phyloP scores from a whole-genome alignment of 2,113 vertebrate genomes.

The Sinocyclocheilus grahami region DNA sequence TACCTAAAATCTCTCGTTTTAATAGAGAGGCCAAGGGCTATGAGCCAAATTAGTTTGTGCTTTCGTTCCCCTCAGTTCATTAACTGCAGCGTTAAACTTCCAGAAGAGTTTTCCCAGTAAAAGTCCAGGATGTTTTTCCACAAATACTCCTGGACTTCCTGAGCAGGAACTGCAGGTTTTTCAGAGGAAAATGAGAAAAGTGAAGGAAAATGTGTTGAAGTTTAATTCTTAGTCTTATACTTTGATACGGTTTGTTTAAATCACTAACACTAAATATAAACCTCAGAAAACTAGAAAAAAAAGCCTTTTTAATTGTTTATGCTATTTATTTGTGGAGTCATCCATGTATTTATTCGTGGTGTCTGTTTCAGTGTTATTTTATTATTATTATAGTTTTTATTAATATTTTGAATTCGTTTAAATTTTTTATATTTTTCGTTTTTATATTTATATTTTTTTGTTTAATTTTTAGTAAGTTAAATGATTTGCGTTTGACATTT shows the following conservation, averaged over 20 bases:
- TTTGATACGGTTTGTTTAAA: background rate
- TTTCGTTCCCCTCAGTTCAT: conserved; percentile 33
- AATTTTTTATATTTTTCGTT: background rate
- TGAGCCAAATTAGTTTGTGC: conserved; percentile 31
- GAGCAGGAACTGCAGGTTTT: background rate
- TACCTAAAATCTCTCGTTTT: background rate
- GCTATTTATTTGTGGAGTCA: background rate
- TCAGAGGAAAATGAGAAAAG: background rate
- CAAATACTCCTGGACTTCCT: background rate
- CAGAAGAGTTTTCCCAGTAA: background rate
- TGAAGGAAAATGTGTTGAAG: background rate
- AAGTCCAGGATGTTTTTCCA: background rate
- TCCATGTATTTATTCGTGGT: too few relatives aligned
- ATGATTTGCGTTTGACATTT: too few relatives aligned
- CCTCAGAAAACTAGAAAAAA: background rate
- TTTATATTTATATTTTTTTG: too few relatives aligned
- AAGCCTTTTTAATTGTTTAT: background rate
- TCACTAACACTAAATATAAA: background rate
- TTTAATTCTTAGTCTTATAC: background rate
- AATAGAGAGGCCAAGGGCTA: conserved; percentile 10
- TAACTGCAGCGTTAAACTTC: background rate
- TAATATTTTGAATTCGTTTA: too few relatives aligned
- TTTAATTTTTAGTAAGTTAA: too few relatives aligned
- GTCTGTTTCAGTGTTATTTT: background rate
- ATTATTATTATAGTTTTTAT: background rate